Evolutionary conservation across 2,888 invertebrate species (phyloP), one percentile per base, ranked within the genome.

Genomic region (Volucella inflata): DNA sequence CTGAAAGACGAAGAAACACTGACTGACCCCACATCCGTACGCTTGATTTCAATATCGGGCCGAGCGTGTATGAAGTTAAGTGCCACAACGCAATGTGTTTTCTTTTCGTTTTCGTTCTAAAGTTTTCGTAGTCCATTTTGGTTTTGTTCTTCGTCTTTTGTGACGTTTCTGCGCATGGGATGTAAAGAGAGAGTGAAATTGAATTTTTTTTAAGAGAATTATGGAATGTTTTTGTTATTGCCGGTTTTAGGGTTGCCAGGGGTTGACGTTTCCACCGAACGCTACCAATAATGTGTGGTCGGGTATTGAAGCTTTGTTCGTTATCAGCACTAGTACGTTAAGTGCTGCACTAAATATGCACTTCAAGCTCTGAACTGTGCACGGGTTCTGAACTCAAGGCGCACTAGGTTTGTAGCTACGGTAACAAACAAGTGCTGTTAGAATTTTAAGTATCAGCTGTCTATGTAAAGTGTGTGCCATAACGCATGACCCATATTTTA

Each of bases 1-100:
- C 65, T 78, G 79, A 62, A 62, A 74, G 78, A 59, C 79, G 64
- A 84, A 79, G 75, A 84, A 84, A 70, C 68, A 84, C 83, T 84
- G 83, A 71, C 60, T 30, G 50, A 42, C 77, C 50, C 44, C 21
- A 16, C 42, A 48, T 65, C 51, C 59, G 46, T 65, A 21, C 44
- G 46, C 57, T 74, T 77, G 51, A 55, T 74, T 68, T 40, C 10
- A 21, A 55, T 40, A 55, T 70, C 36, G 55, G 6, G 40, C 17
- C 57, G 48, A n/a, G 51, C 11, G 0, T 48, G 17, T 48, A 67
- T 36, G 21, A 36, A 46, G 53, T 38, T 70, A 82, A 76, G 59
- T 82, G 81, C 76, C 76, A 30, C 30, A 76, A 76, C 76, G 11
- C 44, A 71, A 44, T 59, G 53, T 71, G 65, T 76, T 71, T 65